Conservation (phyloP, 30 jellyfish, hydroid and myxozoan species). For the Haliclystus octoradiatus region DNA sequence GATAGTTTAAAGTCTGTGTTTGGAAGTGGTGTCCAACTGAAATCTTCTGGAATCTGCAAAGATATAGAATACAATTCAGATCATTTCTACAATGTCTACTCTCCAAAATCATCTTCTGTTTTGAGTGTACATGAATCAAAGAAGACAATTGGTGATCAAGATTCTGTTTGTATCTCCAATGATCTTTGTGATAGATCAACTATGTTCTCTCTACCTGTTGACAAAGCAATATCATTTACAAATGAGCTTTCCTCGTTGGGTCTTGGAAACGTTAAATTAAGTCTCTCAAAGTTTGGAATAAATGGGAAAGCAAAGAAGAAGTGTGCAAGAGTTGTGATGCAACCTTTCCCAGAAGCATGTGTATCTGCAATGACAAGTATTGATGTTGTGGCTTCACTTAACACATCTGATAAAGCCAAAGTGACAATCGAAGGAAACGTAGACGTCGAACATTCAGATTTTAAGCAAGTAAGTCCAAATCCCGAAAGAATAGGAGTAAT, state of each 20-base stretch:
- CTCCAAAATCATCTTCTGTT: neutral
- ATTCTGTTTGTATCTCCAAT: slow-evolving; percentile 10
- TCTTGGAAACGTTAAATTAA: neutral
- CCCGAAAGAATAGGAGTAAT: too few relatives aligned
- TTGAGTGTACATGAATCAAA: neutral
- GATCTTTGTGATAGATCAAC: slow-evolving; percentile 16
- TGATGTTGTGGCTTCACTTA: too few relatives aligned
- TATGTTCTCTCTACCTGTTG: slow-evolving; percentile 29
- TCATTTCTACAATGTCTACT: neutral
- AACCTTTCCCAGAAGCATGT: too few relatives aligned
- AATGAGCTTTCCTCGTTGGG: slow-evolving; percentile 8
- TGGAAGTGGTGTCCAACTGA: neutral
- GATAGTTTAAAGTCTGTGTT: neutral
- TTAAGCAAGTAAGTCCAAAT: too few relatives aligned
- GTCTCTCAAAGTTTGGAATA: neutral
- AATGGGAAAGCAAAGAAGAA: neutral
- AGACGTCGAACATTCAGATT: too few relatives aligned
- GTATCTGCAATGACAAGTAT: too few relatives aligned
- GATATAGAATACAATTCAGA: neutral
- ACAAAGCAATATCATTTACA: slow-evolving; percentile 16
- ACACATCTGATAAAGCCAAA: too few relatives aligned
- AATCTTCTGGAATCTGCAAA: neutral
- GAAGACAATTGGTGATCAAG: neutral
- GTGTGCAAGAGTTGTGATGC: too few relatives aligned
- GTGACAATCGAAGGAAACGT: too few relatives aligned